Percentiles rank a stretch among this genome's conserved stretches.
Conservation (phyloP, 2,888 invertebrate genomes). For the Incurvaria masculella region DNA sequence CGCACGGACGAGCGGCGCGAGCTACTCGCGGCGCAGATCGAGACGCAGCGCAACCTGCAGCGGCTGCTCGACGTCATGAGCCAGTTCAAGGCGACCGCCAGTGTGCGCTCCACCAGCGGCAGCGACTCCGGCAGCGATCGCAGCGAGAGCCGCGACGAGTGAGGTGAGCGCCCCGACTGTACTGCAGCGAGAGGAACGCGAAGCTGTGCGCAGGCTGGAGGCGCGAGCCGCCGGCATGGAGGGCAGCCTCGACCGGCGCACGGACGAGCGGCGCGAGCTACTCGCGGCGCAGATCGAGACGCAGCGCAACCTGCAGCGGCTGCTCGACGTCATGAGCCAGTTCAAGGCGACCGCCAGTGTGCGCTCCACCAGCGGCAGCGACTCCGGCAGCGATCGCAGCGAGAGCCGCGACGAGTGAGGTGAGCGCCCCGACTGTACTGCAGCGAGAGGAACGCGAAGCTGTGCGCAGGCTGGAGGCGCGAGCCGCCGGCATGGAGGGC, state of each 20-base stretch:
- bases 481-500: too few relatives aligned
- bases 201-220: slow-evolving; percentile 44
- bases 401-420: slow-evolving; percentile 46
- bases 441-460: too few relatives aligned
- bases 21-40: slow-evolving; percentile 43
- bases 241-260: slow-evolving; percentile 45
- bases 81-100: slow-evolving; percentile 33
- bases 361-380: slow-evolving; percentile 38
- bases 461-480: too few relatives aligned
- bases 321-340: slow-evolving; percentile 48
- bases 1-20: slow-evolving; percentile 47
- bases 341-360: slow-evolving; percentile 31
- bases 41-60: slow-evolving; percentile 47
- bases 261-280: slow-evolving; percentile 43
- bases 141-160: slow-evolving; percentile 47
- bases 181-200: slow-evolving; percentile 46
- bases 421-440: too few relatives aligned
- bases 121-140: slow-evolving; percentile 44
- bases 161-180: too few relatives aligned
- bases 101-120: slow-evolving; percentile 35
- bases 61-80: slow-evolving; percentile 50
- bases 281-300: slow-evolving; percentile 47
- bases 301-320: slow-evolving; percentile 46
- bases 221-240: slow-evolving; percentile 41
- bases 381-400: slow-evolving; percentile 42